Evolutionary conservation across 2,113 vertebrate genomes (phyloP), one percentile per base, ranked within the genome.

Genomic region (Stercorarius parasiticus): DNA sequence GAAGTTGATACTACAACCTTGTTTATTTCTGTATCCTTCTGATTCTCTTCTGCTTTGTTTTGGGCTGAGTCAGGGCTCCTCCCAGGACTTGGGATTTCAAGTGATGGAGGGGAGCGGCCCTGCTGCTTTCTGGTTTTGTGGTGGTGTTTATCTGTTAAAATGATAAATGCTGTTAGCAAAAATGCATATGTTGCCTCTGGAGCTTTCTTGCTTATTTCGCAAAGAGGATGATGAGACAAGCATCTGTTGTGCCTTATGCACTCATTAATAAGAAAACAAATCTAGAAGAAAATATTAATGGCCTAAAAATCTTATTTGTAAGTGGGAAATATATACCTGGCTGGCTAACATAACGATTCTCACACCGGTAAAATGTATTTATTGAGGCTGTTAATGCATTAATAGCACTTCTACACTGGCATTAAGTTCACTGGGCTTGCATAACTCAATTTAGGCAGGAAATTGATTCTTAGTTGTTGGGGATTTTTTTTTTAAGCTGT

Each of bases 131-230:
- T 86, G 94, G 21, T 64, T 79, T 73, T 97, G 74, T 61, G 77
- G 61, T 84, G 76, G 16, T 73, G 96, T 59, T 98, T 98, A 81
- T 93, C 99, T 99, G 98, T 64, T 87, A 27, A 32, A 95, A 72
- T 23, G n/a, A 94, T 13, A 80, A 94, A 72, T 0, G 4, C 19
- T 18, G 30, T 94, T 49, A 92, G 74, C 47, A 52, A 56, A 87
- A 78, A 87, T 13, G 5, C 5, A 7, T 27, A 6, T 13, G 3
- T 38, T 23, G 19, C 71, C 50, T 62, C 67, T 32, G 40, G 90
- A 66, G 58, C 49, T 85, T 76, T 49, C 38, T 49, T 72, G 82
- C 22, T 76, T 49, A 5, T 38, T 69, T 77, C 26, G 10, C 42
- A 49, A 78, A 40, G 25, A n/a, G 42, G 43, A 26, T 20, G 29